Evolutionary conservation across 2,113 vertebrate species (phyloP).

Genomic region (Pantherophis guttatus): DNA sequence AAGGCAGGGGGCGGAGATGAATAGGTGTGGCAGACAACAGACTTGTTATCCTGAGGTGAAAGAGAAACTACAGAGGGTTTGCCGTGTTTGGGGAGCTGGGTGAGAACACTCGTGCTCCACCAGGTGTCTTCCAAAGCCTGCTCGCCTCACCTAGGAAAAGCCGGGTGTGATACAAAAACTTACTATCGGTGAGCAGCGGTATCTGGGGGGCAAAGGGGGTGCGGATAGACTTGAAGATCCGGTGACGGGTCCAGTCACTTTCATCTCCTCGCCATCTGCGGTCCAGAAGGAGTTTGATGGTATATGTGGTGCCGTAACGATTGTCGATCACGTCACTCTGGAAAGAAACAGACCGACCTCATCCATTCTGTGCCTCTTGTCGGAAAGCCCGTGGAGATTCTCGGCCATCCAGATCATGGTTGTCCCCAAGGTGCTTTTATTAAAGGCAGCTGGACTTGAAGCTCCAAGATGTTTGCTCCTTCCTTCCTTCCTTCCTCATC

Average conservation of each 20-base stretch:
- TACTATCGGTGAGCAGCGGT: constrained; percentile 16
- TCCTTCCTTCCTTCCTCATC: too few species aligned
- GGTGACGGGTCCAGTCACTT: constrained; percentile 33
- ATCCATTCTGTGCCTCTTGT: not conserved
- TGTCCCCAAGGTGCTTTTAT: too few species aligned
- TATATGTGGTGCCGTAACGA: constrained; percentile 17
- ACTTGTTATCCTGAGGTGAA: too few species aligned
- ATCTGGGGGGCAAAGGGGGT: not conserved
- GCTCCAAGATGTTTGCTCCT: too few species aligned
- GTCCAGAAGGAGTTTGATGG: constrained; percentile 37
- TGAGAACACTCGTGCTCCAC: too few species aligned
- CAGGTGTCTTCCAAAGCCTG: not conserved
- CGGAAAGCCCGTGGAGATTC: not conserved
- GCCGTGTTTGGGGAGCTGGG: too few species aligned
- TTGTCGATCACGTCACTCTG: constrained; percentile 39
- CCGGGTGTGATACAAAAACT: not conserved
- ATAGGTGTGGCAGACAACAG: too few species aligned
- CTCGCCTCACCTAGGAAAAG: not conserved
- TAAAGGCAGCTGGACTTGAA: not conserved
- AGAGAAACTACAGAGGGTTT: too few species aligned
- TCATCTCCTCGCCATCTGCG: constrained; percentile 26
- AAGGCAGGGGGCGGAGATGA: too few species aligned
- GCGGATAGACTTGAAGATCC: not conserved
- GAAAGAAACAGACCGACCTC: not conserved
- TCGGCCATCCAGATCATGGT: too few species aligned